A percentile compares a stretch with the other conserved stretches of the same genome.
These are phyloP conservation scores for Phlogophora meticulosa DNA, from an alignment of 2,888 invertebrate species.

Conservation along the genomic window DNA sequence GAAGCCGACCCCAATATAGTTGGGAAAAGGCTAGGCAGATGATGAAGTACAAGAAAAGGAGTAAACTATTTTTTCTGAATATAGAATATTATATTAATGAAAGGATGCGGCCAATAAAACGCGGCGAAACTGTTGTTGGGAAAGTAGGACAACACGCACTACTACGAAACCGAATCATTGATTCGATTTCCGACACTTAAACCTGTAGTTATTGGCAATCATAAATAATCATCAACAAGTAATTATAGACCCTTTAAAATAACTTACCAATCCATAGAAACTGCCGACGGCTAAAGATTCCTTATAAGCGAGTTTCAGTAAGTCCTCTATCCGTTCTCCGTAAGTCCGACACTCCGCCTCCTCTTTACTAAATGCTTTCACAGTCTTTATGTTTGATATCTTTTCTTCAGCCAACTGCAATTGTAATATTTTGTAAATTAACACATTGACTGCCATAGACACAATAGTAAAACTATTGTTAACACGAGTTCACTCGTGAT, in stretches of 20 bases:
- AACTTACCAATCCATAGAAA: constrained; percentile 96
- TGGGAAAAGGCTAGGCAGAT: too few species aligned
- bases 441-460: too few species aligned
- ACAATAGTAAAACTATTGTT: too few species aligned
- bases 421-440: constrained; percentile 8
- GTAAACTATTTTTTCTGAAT: too few species aligned
- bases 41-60: too few species aligned
- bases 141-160: not conserved
- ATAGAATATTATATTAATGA: too few species aligned
- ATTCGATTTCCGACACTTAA: constrained; percentile 9
- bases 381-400: constrained; percentile 97
- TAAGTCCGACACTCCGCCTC: constrained; percentile 94
- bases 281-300: constrained; percentile 96
- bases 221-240: not conserved
- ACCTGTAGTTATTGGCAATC: not conserved
- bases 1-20: too few species aligned
- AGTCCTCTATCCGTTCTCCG: constrained; percentile 92
- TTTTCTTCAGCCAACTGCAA: constrained; percentile 96
- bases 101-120: too few species aligned
- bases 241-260: not conserved
- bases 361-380: constrained; percentile 98
- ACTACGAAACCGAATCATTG: not conserved
- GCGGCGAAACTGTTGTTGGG: not conserved
- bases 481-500: too few species aligned
- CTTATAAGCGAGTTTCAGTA: constrained; percentile 95